Base-by-base conservation (phyloP, 2,888 invertebrate species). In the Drosophila leonis region DNA sequence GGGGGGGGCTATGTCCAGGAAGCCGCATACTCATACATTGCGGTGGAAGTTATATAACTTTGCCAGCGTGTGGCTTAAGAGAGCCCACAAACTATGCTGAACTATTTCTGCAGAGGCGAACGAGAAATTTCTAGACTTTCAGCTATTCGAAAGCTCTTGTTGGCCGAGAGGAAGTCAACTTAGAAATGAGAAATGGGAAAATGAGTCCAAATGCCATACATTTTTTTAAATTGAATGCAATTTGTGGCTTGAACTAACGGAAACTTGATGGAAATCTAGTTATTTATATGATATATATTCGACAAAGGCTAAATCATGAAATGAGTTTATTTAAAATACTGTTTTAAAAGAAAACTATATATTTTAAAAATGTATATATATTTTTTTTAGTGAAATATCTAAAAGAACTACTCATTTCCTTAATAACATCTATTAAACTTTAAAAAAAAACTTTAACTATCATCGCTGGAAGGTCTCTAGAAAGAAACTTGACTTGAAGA, bases 21-120 rank as follows among this genome's bases (percentile, higher is more conserved):
- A 13, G 13, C 46, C 27, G 42, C 48, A 27, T 24, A 31, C 59
- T 59, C 61, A 35, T 65, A 39, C 54, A 69, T 69, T 65, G 74
- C 64, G 74, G 59, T 42, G 46, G 41, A 24, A 64, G 66, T 77
- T 77, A 66, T 70, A 61, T 59, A 78, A 78, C 74, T 59, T 57
- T 24, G 52, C 48, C 59, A 66, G 18, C 60, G 27, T 61, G 35
- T 37, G 57, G 13, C 44, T 20, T 6, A 63, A 48, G 60, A 37
- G 31, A 60, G 63, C 49, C 39, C 48, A 56, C 48, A 46, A 72
- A 57, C 60, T 51, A 57, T 69, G 41, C 20, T 48, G 4, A 62
- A 72, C 56, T 48, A 56, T 51, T 48, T 44, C 27, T 33, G 24
- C 12, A 57, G 15, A 18, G 24, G 27, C 27, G 10, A 59, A 48